Evolutionary conservation across 2,113 vertebrate species (phyloP), one percentile per base, ranked within the genome.

Genomic region (Harpagus bidentatus): DNA sequence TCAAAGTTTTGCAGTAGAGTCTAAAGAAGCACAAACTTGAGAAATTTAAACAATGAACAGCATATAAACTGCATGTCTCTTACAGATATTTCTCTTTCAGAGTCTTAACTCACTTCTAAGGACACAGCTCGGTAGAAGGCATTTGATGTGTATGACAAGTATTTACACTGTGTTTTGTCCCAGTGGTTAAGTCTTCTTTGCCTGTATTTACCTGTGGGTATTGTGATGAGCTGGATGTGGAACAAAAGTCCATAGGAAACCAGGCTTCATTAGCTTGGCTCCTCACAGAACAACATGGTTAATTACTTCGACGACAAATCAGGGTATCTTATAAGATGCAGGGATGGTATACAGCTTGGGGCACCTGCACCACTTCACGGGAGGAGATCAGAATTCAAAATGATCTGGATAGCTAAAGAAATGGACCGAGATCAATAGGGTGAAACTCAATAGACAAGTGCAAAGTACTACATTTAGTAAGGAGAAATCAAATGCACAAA

Each of bases 311-410:
- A 52, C 45, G 65, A 50, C 43, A 78, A 22, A 69, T 34, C 48
- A 52, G 69, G 17, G 13, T 26, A 50, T 17, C n/a, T 47, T 18
- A 6, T 11, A 34, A 38, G 34, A 31, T 29, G n/a, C 36, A 26
- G 59, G 45, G n/a, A 32, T 36, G 34, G n/a, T 21, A 13, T 5
- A 42, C 11, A 31, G 56, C 16, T 1, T 29, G 42, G 43, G 16
- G 31, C 0, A 0, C 20, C 38, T 63, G 73, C 16, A 29, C 23
- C 8, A 3, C 67, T 52, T 38, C 47, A 23, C 0, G 2, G 62
- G 56, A 52, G 32, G 15, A 87, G 53, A 81, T 14, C 13, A 43
- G 38, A 72, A 72, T 56, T 62, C 55, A 72, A 84, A 90, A 31
- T 67, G 10, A 32, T 26, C 38, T 70, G 20, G 23, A 22, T 4